Conservation (phyloP, 2,888 invertebrate genomes). For the Escarpia spicata region DNA sequence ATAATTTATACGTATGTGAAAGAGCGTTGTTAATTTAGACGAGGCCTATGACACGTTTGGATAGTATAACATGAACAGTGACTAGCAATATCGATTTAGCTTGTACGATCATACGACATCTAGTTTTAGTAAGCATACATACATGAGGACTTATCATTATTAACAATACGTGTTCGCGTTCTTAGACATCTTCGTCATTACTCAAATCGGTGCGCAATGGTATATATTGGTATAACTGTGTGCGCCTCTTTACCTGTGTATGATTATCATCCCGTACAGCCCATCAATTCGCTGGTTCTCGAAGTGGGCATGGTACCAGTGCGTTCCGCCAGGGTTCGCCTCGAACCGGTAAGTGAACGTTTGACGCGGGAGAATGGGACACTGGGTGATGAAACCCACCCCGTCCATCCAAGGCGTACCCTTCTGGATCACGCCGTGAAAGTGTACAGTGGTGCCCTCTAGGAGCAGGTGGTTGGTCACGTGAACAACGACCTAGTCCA, state of each 20-base stretch:
- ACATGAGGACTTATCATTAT: no score
- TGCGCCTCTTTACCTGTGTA: constrained; percentile 28
- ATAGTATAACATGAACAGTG: no score
- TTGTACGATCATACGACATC: no score
- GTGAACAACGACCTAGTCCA: constrained; percentile 34
- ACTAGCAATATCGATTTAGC: no score
- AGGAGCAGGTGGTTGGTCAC: constrained; percentile 47
- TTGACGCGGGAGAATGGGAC: constrained; percentile 54
- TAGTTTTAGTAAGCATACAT: no score
- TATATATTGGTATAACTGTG: constrained; percentile 18
- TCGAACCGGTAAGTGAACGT: constrained; percentile 50
- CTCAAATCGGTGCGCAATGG: no score
- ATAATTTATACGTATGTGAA: no score
- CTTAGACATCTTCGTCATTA: no score
- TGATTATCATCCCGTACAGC: constrained; percentile 35
- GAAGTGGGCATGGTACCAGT: constrained; percentile 37
- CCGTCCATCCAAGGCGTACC: constrained; percentile 56
- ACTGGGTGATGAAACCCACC: constrained; percentile 53
- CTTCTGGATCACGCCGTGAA: constrained; percentile 56
- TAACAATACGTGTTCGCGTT: no score
- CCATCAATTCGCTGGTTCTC: constrained; percentile 33
- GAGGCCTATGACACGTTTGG: no score
- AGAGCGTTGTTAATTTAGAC: not conserved
- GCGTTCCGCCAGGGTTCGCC: constrained; percentile 28
- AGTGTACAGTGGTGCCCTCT: constrained; percentile 52